These are phyloP conservation scores for Poeciliopsis retropinna DNA, from an alignment of 2,113 vertebrate genomes.

Conservation along the genomic window DNA sequence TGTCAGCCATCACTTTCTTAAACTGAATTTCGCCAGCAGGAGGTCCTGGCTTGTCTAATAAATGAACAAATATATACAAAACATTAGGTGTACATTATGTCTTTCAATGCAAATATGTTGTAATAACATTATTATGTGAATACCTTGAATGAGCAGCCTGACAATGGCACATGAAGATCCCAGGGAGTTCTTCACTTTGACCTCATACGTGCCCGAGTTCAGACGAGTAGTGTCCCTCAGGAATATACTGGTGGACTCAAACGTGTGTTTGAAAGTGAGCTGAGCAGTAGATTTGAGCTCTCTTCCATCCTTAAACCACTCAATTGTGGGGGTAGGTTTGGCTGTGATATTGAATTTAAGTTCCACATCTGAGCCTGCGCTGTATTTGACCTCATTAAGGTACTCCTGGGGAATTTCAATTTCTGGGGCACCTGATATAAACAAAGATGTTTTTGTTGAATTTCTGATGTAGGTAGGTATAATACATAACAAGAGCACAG, in stretches of 20 bases:
- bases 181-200: slow-evolving; percentile 95
- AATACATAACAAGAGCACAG: neutral
- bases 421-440: slow-evolving; percentile 88
- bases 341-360: slow-evolving; percentile 92
- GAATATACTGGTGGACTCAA: slow-evolving; percentile 86
- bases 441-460: neutral
- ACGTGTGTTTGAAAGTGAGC: slow-evolving; percentile 86
- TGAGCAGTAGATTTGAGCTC: slow-evolving; percentile 86
- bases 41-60: slow-evolving; percentile 93
- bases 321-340: slow-evolving; percentile 93
- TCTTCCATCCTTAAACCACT: slow-evolving; percentile 94
- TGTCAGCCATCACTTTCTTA: slow-evolving; percentile 93
- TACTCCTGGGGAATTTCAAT: slow-evolving; percentile 94
- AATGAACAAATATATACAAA: neutral
- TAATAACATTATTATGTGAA: neutral
- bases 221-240: slow-evolving; percentile 90
- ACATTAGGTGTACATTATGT: neutral
- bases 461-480: neutral
- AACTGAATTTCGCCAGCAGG: slow-evolving; percentile 92
- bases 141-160: slow-evolving; percentile 95
- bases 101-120: neutral
- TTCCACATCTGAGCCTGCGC: slow-evolving; percentile 86
- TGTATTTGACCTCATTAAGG: slow-evolving; percentile 90
- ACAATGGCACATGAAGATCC: slow-evolving; percentile 88
- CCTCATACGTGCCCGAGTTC: slow-evolving; percentile 92